A percentile compares a stretch with the other conserved stretches of the same genome.
phyloP scores from a whole-genome alignment of 2,888 invertebrate genomes.

The Limnephilus lunatus region DNA sequence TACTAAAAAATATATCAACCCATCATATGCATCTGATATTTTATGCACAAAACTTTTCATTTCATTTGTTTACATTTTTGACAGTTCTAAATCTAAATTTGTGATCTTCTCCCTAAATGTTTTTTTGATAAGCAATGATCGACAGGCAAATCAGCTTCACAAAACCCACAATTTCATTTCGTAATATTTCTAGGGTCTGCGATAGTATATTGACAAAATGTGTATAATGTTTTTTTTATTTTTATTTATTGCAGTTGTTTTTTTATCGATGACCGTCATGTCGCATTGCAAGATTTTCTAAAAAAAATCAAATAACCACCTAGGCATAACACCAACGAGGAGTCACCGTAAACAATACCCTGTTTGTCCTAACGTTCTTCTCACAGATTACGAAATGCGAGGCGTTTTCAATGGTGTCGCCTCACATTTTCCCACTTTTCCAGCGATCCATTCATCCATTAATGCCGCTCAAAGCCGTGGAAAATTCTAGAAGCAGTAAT shows the following conservation, averaged over 20 bases:
- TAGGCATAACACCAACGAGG: not conserved
- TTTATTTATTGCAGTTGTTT: not conserved
- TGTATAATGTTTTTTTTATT: no score
- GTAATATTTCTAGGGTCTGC: no score
- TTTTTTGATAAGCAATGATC: no score
- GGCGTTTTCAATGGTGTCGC: constrained; percentile 13
- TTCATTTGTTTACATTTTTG: no score
- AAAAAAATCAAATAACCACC: not conserved
- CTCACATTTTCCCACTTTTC: not conserved
- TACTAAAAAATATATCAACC: no score
- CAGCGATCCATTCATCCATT: not conserved
- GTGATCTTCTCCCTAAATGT: no score
- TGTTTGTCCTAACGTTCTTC: constrained; percentile 15
- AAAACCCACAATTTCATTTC: no score
- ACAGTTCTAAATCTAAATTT: no score
- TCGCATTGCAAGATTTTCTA: not conserved
- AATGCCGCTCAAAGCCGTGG: not conserved
- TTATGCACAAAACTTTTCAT: no score
- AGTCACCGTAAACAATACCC: constrained; percentile 2
- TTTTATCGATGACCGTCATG: not conserved
- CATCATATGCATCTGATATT: no score
- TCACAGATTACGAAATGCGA: constrained; percentile 29
- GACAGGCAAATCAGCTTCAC: no score
- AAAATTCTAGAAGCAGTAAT: not conserved
- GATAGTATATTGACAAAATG: no score